Evolutionary conservation across 2,113 vertebrate genomes (phyloP), one percentile per base, ranked within the genome.

Genomic region (Anolis carolinensis): DNA sequence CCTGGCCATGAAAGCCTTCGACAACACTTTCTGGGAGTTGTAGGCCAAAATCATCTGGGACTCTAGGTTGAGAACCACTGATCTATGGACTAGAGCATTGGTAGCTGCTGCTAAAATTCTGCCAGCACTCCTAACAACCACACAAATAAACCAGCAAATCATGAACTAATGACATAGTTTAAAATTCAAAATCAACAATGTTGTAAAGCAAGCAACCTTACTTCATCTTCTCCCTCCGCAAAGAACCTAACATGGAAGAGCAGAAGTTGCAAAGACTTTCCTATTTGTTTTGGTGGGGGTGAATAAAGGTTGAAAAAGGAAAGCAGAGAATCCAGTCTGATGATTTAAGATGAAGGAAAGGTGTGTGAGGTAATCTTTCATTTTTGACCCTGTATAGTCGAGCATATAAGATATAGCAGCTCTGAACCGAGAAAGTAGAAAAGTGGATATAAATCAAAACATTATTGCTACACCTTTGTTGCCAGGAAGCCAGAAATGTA

Each of bases 381-480:
- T 76, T 27, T 84, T 39, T 84, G 82, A 84, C 82, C 73, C 72
- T 84, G 59, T 84, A 76, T 44, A 6, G 72, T 84, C 55, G 36
- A 84, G 39, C 72, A 67, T 76, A 76, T 65, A 84, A 84, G 82
- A 84, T 84, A 76, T 84, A 84, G 76, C 65, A 59, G 72, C 20
- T 75, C 59, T 75, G 59, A 76, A 84, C 65, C 30, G 72, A 76
- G 73, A 84, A 65, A 36, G 63, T 65, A 76, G 65, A 36, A 84
- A 55, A 67, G 55, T 76, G 70, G 82, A 84, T 76, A 84, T 76
- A 84, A 84, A 84, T 84, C 82, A 84, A 76, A 84, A 76, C 65
- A 76, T 76, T 84, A 84, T 48, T 84, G 82, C 72, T 76, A 59
- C 72, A 84, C 82, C 73, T 84, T 84, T 84, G 76, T 84, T 65